Evolutionary conservation across 1,140 invertebrate species (phyloP).

Genomic region (Caenorhabditis brenneri): DNA sequence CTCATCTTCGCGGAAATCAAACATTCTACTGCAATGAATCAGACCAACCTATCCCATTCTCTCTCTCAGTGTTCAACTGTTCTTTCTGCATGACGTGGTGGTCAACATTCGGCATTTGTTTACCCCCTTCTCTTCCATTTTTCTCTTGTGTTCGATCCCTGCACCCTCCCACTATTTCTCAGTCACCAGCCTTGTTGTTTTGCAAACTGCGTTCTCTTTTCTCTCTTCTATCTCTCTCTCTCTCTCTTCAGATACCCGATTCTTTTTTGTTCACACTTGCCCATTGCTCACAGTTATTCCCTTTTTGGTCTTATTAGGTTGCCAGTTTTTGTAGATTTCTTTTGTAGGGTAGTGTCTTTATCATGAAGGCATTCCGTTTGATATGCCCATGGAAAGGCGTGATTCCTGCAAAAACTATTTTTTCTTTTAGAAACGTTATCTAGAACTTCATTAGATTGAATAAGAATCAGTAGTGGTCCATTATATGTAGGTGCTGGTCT

Average conservation of each 20-base stretch:
- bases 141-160: not conserved
- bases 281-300: no score
- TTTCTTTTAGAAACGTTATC: no score
- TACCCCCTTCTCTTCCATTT: not conserved
- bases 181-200: not conserved
- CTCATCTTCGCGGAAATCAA: no score
- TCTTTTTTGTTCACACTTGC: not conserved
- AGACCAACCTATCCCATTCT: not conserved
- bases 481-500: no score
- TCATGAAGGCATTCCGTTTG: not conserved
- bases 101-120: not conserved
- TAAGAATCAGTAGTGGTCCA: no score
- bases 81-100: constrained; percentile 5
- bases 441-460: no score
- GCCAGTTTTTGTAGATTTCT: not conserved
- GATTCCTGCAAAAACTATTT: not conserved
- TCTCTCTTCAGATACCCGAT: no score
- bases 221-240: no score
- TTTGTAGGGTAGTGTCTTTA: not conserved
- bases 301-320: not conserved
- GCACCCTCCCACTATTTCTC: not conserved
- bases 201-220: not conserved
- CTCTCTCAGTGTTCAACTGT: not conserved
- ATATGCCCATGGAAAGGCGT: not conserved
- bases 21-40: no score